Base-by-base conservation (phyloP, 1,140 invertebrate species). In the Scaptomyza pallida region DNA sequence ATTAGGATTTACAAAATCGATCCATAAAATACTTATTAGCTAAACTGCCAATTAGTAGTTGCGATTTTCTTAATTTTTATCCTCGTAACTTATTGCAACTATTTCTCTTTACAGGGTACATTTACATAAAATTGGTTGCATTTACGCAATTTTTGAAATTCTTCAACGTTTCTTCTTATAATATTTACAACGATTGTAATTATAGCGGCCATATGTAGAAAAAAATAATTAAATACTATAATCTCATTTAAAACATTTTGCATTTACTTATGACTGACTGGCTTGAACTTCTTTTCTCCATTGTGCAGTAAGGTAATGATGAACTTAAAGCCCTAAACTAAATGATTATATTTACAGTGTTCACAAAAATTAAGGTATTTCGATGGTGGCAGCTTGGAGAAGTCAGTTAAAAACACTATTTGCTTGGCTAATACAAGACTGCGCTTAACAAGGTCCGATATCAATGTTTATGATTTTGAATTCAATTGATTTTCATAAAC, bases 1-100 rank as follows among this genome's bases (percentile, higher is more conserved):
- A 60, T 69, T 75, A 69, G 73, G 64, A 67, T 75, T 72, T 86
- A 85, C 73, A 85, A 86, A 81, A 85, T 71, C 69, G 77, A 88
- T 82, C 77, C 81, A 77, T 85, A 85, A 85, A 85, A 85, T 86
- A 74, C 77, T 86, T 86, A 86, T 60, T 5, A 37, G 35, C 81
- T 83, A 79, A 17, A 57, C 43, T 48, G 51, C 47, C 45, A 21
- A 17, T 37, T 33, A 50, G 40, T 68, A 68, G 40, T 26, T 62
- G 47, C 51, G 47, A 51, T 74, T 68, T 50, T 30, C 16, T 48
- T 55, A 30, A 74, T 37, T 67, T 17, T 54, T 40, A 30, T 57
- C 37, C 63, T 52, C 21, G 15, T 43, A 33, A 26, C 50, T 70
- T 60, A 74, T 44, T 37, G 54, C 33, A 37, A 37, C 52, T 60